phyloP scores from a whole-genome alignment of 2,113 vertebrate genomes.

The Podilymbus podiceps region DNA sequence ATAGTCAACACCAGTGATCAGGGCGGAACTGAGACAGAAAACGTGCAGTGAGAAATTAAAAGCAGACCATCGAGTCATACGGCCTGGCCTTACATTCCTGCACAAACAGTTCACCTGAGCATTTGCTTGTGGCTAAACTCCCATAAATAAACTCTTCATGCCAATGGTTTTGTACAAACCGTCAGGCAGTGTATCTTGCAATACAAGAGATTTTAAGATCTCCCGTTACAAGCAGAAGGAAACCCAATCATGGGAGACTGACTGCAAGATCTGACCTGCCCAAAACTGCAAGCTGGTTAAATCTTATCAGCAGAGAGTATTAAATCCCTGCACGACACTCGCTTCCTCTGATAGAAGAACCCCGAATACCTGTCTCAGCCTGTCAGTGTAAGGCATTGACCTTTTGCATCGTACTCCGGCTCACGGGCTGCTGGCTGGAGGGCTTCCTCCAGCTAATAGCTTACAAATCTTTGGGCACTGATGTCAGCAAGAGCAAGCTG shows the following conservation, averaged over 20 bases:
- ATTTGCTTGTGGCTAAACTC: constrained; percentile 3
- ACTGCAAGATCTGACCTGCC: constrained; percentile 16
- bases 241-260: background rate
- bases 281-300: background rate
- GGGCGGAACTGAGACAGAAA: background rate
- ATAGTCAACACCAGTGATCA: background rate
- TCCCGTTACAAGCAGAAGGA: background rate
- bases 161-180: constrained; percentile 11
- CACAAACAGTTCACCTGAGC: constrained; percentile 1
- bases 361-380: constrained; percentile 10
- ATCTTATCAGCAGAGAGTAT: constrained; percentile 1
- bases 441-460: constrained; percentile 39
- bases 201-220: constrained; percentile 4
- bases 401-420: background rate
- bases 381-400: constrained; percentile 37
- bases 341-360: background rate
- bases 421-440: background rate
- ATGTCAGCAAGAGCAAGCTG: background rate
- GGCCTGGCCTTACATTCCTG: background rate
- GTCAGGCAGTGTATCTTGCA: background rate
- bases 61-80: background rate
- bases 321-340: background rate
- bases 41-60: background rate
- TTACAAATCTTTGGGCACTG: constrained; percentile 23
- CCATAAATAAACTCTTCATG: constrained; percentile 3